phyloP scores from a whole-genome alignment of 64 coral and sea anemone species.

The Montipora capricornis region DNA sequence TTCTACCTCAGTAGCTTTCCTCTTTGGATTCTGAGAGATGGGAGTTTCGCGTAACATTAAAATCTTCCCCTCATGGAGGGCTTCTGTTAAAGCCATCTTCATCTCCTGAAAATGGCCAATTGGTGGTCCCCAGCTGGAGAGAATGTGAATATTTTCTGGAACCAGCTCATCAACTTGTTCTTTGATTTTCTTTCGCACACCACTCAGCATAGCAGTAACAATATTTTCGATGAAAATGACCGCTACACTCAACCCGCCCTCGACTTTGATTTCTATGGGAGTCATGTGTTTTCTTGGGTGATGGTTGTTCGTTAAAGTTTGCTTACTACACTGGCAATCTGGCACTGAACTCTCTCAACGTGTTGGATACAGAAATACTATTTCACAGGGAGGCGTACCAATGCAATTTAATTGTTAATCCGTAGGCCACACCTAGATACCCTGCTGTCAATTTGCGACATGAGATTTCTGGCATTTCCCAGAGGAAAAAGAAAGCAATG shows the following conservation, averaged over 20 bases:
- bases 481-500: background rate
- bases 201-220: background rate
- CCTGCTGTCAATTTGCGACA: background rate
- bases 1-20: background rate
- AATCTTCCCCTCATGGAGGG: constrained; percentile 1
- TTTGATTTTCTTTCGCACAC: constrained; percentile 14
- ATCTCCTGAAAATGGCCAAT: constrained; percentile 9
- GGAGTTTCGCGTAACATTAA: background rate
- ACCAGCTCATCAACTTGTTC: constrained; percentile 26
- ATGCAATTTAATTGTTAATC: background rate
- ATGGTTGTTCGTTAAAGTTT: background rate
- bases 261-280: constrained; percentile 6
- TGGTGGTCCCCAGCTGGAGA: constrained; percentile 10
- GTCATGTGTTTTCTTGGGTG: background rate
- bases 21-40: background rate
- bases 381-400: background rate
- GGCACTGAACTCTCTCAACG: background rate
- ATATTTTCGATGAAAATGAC: constrained; percentile 28
- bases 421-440: background rate
- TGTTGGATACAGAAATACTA: background rate
- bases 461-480: background rate
- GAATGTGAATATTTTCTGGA: constrained; percentile 1
- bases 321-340: background rate
- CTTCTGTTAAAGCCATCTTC: constrained; percentile 8
- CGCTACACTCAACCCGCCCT: background rate